Base-by-base conservation (phyloP, 1,140 invertebrate species). In the Pseudomyrmex dendroicus region DNA sequence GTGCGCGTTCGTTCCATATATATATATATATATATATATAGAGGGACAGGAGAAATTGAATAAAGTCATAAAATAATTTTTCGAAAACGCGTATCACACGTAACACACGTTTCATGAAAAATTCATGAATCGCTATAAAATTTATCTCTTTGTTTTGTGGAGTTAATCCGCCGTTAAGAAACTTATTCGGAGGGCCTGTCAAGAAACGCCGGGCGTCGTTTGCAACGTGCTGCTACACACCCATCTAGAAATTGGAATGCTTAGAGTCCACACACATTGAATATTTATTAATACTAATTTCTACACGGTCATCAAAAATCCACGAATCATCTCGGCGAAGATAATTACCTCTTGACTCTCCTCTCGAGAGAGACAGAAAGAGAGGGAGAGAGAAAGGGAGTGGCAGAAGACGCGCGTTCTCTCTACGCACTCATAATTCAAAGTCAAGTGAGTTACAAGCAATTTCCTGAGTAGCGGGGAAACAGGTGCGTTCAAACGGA, bases 271-370 rank as follows among this genome's bases (percentile, higher is more conserved):
- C 35, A 35, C 35, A 35, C 35, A 56, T 66, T 66, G 73, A 80
- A 80, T 80, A 80, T 80, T 80, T 72, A 80, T 80, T 61, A 72
- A 80, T 59, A 80, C 44, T 72, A 72, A 80, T 61, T 70, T 72
- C 66, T 80, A 70, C 76, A 50, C n/a, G 44, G 54, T 59, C 66
- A 9, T 72, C 54, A 35, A 48, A 35, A 35, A 72, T 61, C 54
- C n/a, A 78, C 20, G 52, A 78, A 56, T 17, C 64, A 66, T 77
- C 9, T 9, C 5, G 17, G 22, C 56, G 20, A 9, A 80, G 44
- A n/a, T 59, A 80, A 50, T 72, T 25, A 48, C 17, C 56, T 56
- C 44, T 66, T 17, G 13, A 22, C 52, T 57, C 35, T 35, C 7
- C 35, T 35, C 35, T 61, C 52, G 10, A 46, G 44, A 52, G 56